Percentiles rank a stretch among this genome's conserved stretches.
These are phyloP conservation scores for Aphaenogaster rudis DNA, from an alignment of 1,140 invertebrate species.

Conservation along the genomic window DNA sequence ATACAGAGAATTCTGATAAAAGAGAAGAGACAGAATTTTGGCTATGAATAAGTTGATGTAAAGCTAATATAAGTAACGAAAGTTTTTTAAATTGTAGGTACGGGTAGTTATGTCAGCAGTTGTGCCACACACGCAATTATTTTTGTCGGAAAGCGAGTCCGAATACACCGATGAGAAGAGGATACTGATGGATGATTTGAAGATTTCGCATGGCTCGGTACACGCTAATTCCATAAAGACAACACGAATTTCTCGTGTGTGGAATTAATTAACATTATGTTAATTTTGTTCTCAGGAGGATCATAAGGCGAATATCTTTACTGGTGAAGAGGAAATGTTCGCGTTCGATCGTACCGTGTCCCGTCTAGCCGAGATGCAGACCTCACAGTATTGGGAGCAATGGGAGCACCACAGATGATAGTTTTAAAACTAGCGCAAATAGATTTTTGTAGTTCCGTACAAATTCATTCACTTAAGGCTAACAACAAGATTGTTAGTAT, in stretches of 20 bases:
- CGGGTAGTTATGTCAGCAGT: constrained; percentile 94
- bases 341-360: constrained; percentile 98
- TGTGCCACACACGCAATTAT: constrained; percentile 92
- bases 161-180: constrained; percentile 92
- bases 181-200: constrained; percentile 97
- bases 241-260: neutral
- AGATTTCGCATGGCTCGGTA: constrained; percentile 90
- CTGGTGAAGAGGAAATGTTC: constrained; percentile 98
- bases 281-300: constrained; percentile 87
- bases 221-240: constrained; percentile 51
- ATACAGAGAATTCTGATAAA: neutral
- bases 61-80: constrained; percentile 53
- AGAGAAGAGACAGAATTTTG: neutral
- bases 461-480: neutral
- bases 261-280: neutral
- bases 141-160: constrained; percentile 88
- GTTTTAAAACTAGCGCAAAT: constrained; percentile 46
- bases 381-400: constrained; percentile 95
- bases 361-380: constrained; percentile 98
- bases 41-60: neutral
- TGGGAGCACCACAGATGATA: constrained; percentile 88
- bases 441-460: constrained; percentile 33
- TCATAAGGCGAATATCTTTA: constrained; percentile 95
- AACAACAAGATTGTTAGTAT: neutral
- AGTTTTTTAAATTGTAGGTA: constrained; percentile 86